Evolutionary conservation across 2,797 vertebrate genomes (phyloP), one percentile per base, ranked within the genome.

Genomic region (Ptychobarbus kaznakovi): DNA sequence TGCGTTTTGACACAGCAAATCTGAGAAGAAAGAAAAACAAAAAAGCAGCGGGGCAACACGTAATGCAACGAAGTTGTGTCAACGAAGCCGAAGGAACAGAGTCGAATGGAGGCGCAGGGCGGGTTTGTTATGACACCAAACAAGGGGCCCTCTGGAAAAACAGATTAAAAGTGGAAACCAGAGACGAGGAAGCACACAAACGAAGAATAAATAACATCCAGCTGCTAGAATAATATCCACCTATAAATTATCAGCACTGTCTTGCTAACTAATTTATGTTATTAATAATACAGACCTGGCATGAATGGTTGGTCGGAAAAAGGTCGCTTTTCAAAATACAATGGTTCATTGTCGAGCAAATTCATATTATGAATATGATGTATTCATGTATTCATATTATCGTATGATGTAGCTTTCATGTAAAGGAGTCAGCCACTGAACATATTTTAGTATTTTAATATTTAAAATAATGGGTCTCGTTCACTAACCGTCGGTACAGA

Each of bases 101-200:
- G 84, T 90, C 90, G 86, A 90, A 92, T 87, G 80, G 51, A 80
- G 86, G 81, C 3, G 13, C 77, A n/a, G 65, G 63, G 91, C 77
- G 83, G 91, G 92, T 93, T 91, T 95, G 94, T 95, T 95, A 93
- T 95, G 93, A 95, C 93, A 95, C 92, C 92, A 95, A 95, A 95
- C 94, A 95, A 94, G 91, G 92, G 92, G 84, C 91, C 46, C 90
- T 88, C 91, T 90, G 90, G 92, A 90, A 92, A 94, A 88, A 91
- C 86, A 89, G 82, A 89, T 85, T 86, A 89, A 66, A 90, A 93
- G 80, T 86, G 90, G 93, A 93, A 95, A 95, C 92, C 92, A 92
- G 92, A 93, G 93, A 94, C 89, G 87, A 91, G 94, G 93, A 95
- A 92, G 93, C 93, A 82, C 94, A 92, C 88, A 92, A 93, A 95